phyloP scores from a whole-genome alignment of 64 coral and sea anemone genomes.

The Stylophora pistillata region DNA sequence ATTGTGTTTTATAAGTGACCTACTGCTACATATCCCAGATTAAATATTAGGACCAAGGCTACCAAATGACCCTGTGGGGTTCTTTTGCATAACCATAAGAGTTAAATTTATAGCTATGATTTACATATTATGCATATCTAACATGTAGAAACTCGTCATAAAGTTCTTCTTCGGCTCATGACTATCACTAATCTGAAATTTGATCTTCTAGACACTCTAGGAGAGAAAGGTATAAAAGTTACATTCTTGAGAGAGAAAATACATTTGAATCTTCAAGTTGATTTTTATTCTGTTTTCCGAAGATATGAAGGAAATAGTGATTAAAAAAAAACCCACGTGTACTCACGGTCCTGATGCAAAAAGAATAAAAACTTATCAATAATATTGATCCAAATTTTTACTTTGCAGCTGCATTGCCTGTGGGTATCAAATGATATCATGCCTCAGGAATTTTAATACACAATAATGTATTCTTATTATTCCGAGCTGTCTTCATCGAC shows the following conservation, averaged over 20 bases:
- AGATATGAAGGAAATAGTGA: not conserved
- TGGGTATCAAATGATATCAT: constrained; percentile 31
- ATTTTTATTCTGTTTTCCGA: too few species aligned
- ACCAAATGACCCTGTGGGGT: too few species aligned
- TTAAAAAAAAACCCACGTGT: not conserved
- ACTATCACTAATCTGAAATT: not conserved
- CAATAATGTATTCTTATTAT: not conserved
- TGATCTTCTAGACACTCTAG: not conserved
- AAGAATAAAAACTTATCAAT: too few species aligned
- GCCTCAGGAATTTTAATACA: constrained; percentile 9
- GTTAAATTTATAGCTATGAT: too few species aligned
- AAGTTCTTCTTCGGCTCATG: not conserved
- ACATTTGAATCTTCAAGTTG: too few species aligned
- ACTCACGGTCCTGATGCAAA: not conserved
- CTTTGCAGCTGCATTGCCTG: not conserved
- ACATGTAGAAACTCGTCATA: too few species aligned
- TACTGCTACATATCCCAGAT: too few species aligned
- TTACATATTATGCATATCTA: too few species aligned
- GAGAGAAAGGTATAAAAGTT: too few species aligned
- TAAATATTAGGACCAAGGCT: too few species aligned
- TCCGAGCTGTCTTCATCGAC: not conserved
- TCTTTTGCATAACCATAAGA: too few species aligned
- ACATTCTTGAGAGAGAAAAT: not conserved
- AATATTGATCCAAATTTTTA: not conserved
- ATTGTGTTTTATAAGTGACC: too few species aligned